Base-by-base conservation (phyloP, 2,797 vertebrate species). In the Phyllotis vaccarum region DNA sequence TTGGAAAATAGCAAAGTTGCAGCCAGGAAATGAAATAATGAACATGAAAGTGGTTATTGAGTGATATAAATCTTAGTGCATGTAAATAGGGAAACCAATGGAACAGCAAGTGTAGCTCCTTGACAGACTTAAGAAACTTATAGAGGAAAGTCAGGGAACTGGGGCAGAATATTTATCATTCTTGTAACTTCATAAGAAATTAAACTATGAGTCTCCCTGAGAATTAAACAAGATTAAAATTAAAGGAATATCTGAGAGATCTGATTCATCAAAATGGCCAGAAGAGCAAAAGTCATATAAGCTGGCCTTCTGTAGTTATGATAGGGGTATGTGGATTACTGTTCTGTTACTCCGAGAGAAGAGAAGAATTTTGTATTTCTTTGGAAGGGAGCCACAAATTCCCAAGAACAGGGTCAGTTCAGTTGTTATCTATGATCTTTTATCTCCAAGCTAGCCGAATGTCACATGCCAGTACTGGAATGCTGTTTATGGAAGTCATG, bases 1-100 rank as follows among this genome's bases (percentile, higher is more conserved):
- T 58, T 89, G 29, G 22, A 91, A 93, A 96, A 80, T 12, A 62
- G 31, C 24, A 89, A 96, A 91, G 68, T 0, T 94, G 5, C 13
- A n/a, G 22, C n/a, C 29, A 86, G 49, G 40, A 31, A 86, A 52
- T 89, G 22, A 92, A 76, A 86, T 62, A 64, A 90, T 94, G 10
- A 78, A 66, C 56, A 83, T 43, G 29, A 64, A 94, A 76, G 29
- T 74, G 40, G 21, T 64, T 81, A 54, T 85, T 87, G 62, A 79
- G 14, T 88, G 49, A 80, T 70, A 80, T 87, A 70, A 92, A 88
- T 78, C 21, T 88, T 13, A 86, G 29, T 96, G 56, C 6, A 72
- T 27, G 68, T 37, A 90, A 31, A 88, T 3, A 13, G 8, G 58
- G 40, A 95, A 62, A 31, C 1, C 7, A 24, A 81, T n/a, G 8